Evolutionary conservation across 2,113 vertebrate genomes (phyloP), one percentile per base, ranked within the genome.

Genomic region (Tiliqua scincoides): DNA sequence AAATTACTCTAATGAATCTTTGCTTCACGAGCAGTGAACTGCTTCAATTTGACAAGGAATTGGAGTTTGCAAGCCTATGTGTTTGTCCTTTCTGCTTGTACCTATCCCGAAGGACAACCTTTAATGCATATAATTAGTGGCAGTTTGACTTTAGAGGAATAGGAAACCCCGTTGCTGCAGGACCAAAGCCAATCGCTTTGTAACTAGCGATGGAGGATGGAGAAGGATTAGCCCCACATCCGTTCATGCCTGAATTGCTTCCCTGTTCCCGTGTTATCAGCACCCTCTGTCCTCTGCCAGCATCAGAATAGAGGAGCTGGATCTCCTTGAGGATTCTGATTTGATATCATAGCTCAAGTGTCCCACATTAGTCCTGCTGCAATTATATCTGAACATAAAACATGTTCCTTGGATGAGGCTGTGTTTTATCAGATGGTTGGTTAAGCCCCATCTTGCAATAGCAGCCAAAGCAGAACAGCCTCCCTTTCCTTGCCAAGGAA

Each of bases 141-240:
- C 84, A 70, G 83, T 23, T 71, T 79, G 75, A 52, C 40, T 79
- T 85, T 70, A 78, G 84, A 85, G 18, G 63, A 59, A 48, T 75
- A 84, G 8, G 70, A 84, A 35, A 71, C n/a, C 67, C 71, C 14
- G 27, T 17, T 10, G 27, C 30, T 67, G 23, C 27, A 25, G 79
- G 67, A 54, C 63, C 40, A 57, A 70, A 40, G 14, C 30, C 65
- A 43, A 17, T 67, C 52, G 40, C 30, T 59, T 79, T 78, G 59
- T 59, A 59, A 32, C 11, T 3, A 18, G 30, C 52, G 67, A 79
- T 48, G 25, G 40, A 86, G 59, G 67, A 79, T 48, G 25, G 40
- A 86, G 59, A 30, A 4, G 27, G 67, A 77, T 85, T 77, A 68
- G n/a, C 48, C 67, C 61, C n/a, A 54, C 61, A 77, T 48, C 30